Percentiles rank a stretch among this genome's conserved stretches.
Evolutionary conservation across 2,113 vertebrate genomes (phyloP).

Genomic region (Psammodynastes pulverulentus): DNA sequence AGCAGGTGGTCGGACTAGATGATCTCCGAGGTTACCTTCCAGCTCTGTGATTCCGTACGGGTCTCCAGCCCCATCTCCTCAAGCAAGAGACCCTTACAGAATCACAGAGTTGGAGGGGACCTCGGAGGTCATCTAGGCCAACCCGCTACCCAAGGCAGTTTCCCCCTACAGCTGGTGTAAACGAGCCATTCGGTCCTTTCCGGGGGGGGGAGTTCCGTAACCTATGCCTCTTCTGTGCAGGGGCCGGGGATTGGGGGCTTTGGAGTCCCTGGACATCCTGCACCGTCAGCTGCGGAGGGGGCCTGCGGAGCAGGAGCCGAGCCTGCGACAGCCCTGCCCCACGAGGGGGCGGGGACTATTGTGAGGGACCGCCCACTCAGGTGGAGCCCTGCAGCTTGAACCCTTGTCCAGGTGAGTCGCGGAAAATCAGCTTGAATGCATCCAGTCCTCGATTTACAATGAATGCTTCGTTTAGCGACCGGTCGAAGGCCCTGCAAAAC

Average conservation of each 20-base stretch:
- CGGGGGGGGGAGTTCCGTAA: not conserved
- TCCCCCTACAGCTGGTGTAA: too few relatives aligned
- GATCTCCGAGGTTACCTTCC: too few relatives aligned
- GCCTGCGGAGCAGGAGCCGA: slow-evolving; percentile 72
- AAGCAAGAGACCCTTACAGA: too few relatives aligned
- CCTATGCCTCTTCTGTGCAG: slow-evolving; percentile 46
- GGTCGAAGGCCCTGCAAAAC: not conserved
- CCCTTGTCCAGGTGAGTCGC: slow-evolving; percentile 74
- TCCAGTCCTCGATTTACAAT: not conserved
- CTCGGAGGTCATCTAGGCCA: too few relatives aligned
- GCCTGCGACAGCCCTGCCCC: slow-evolving; percentile 76
- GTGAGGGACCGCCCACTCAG: slow-evolving; percentile 76
- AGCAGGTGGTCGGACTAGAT: too few relatives aligned
- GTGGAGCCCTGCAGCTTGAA: slow-evolving; percentile 68
- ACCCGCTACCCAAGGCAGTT: too few relatives aligned
- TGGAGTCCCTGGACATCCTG: slow-evolving; percentile 83
- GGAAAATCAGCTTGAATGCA: not conserved
- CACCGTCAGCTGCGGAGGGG: slow-evolving; percentile 83
- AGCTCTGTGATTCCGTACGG: rapidly evolving
- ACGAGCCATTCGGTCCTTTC: too few relatives aligned
- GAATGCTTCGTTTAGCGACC: not conserved
- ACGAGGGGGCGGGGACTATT: slow-evolving; percentile 76
- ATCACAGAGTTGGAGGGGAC: too few relatives aligned
- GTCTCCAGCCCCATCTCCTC: too few relatives aligned
- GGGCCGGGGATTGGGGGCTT: slow-evolving; percentile 75